These are phyloP conservation scores for Malurus splendens DNA, from an alignment of 2,797 vertebrate species.

Conservation along the genomic window DNA sequence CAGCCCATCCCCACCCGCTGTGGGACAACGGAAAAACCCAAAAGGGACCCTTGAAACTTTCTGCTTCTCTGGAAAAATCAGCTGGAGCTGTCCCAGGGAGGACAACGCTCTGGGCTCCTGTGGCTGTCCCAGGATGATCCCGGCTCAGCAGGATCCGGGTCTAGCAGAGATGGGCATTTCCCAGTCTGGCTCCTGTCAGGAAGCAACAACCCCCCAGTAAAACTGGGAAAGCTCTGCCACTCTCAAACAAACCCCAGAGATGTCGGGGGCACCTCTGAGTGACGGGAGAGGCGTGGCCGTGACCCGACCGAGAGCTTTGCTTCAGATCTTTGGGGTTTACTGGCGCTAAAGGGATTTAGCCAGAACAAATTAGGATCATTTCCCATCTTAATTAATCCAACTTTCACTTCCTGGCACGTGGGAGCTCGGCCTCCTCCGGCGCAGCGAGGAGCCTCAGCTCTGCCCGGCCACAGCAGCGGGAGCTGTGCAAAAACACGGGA, in stretches of 20 bases:
- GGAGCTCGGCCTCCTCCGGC: rapidly evolving
- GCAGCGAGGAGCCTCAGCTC: rapidly evolving
- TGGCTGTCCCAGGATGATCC: background rate
- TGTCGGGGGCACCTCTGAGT: background rate
- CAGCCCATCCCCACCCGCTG: rapidly evolving
- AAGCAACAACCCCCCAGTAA: background rate
- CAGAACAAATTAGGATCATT: background rate
- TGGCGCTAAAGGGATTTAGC: background rate
- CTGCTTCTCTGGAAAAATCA: background rate
- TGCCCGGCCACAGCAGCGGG: rapidly evolving
- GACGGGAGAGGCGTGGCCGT: rapidly evolving
- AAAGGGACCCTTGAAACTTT: background rate
- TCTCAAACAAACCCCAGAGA: background rate
- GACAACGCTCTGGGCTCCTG: rapidly evolving
- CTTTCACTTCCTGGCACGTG: background rate
- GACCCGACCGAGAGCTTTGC: background rate
- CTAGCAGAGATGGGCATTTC: background rate
- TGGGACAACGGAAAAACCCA: background rate
- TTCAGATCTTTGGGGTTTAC: background rate
- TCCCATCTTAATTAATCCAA: background rate
- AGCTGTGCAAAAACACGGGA: background rate
- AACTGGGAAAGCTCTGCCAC: background rate
- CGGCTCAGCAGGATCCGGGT: background rate
- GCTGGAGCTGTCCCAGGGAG: background rate
- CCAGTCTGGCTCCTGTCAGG: background rate